Evolutionary conservation across 1,140 invertebrate genomes (phyloP).

Genomic region (Atta texana): DNA sequence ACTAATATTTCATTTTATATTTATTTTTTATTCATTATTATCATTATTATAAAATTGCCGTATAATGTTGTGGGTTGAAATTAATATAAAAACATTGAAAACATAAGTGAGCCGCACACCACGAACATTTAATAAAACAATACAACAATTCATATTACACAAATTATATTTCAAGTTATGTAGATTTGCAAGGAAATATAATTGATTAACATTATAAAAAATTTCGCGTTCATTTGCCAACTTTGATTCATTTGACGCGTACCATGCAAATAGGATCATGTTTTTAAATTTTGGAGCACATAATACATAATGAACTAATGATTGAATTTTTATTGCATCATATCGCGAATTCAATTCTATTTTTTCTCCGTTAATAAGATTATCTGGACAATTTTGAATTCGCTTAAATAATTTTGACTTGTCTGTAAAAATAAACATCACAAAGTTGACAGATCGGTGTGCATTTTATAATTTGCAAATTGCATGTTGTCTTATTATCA

Average conservation of each 20-base stretch:
- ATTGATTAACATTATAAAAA: no score
- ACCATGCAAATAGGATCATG: constrained; percentile 8
- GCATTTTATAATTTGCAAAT: constrained; percentile 11
- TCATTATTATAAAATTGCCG: no score
- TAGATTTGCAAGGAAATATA: no score
- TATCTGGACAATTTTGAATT: constrained; percentile 22
- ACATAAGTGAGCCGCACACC: no score
- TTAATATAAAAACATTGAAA: no score
- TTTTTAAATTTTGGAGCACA: background rate
- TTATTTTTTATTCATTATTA: no score
- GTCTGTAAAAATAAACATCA: background rate
- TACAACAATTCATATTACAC: no score
- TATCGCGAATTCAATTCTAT: constrained; percentile 20
- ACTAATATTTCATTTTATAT: no score
- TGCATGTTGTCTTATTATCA: background rate
- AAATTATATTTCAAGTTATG: no score
- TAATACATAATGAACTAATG: constrained; percentile 18
- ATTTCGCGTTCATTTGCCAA: background rate
- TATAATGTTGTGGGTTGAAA: no score
- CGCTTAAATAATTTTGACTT: background rate
- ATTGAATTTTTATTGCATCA: constrained; percentile 6
- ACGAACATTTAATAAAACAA: no score
- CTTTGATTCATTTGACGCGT: constrained; percentile 23
- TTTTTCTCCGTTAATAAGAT: background rate
- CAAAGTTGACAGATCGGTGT: background rate